These are phyloP conservation scores for Siderastrea radians DNA, from an alignment of 92 coral and sea anemone genomes.

Conservation along the genomic window DNA sequence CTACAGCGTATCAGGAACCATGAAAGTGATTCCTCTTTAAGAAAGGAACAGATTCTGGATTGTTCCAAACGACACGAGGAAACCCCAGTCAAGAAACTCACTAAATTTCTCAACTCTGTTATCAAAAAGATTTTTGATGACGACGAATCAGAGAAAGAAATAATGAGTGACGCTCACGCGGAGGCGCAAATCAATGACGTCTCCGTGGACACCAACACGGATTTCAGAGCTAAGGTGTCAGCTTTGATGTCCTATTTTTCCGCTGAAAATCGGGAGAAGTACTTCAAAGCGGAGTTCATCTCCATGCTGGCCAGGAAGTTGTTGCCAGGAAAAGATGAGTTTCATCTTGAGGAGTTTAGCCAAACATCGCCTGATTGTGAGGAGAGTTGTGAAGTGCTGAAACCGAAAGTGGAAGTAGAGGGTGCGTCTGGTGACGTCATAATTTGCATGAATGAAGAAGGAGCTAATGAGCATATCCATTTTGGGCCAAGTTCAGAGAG, in stretches of 20 bases:
- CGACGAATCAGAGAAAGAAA: constrained; percentile 3
- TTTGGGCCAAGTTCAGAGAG: constrained; percentile 1
- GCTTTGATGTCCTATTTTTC: constrained; percentile 44
- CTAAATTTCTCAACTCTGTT: constrained; percentile 19
- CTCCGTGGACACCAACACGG: constrained; percentile 23
- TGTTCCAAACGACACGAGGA: not conserved
- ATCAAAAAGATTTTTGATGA: constrained; percentile 37
- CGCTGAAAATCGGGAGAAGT: constrained; percentile 33
- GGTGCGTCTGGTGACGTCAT: constrained; percentile 16
- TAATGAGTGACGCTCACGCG: not conserved
- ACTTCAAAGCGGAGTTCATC: constrained; percentile 21
- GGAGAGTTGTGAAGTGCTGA: not conserved
- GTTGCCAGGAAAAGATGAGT: constrained; percentile 14
- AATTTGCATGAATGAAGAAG: constrained; percentile 17
- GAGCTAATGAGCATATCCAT: not conserved
- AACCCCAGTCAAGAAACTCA: constrained; percentile 24
- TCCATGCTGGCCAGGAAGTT: constrained; percentile 18
- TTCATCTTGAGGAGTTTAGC: not conserved
- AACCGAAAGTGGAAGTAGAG: not conserved
- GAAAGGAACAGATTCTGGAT: not conserved
- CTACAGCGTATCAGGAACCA: constrained; percentile 19
- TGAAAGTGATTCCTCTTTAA: not conserved
- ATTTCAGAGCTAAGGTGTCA: constrained; percentile 24
- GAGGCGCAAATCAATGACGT: not conserved
- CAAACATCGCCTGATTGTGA: not conserved